These are phyloP conservation scores for Iselma pallidipennis DNA, from an alignment of 2,888 invertebrate genomes.

Conservation along the genomic window DNA sequence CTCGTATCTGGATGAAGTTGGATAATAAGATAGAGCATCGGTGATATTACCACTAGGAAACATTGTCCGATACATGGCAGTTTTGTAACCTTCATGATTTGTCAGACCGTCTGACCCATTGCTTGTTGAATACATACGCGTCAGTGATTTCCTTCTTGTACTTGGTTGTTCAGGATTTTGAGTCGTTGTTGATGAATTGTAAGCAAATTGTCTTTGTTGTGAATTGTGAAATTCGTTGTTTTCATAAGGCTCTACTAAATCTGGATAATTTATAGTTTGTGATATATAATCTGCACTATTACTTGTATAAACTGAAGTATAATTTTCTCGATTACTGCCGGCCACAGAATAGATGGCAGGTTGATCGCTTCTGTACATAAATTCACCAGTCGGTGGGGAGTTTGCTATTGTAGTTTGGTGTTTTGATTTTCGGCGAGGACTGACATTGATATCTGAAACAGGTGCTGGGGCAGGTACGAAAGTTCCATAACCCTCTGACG, in stretches of 20 bases:
- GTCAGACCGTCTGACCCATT: constrained; percentile 60
- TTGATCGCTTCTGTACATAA: constrained; percentile 59
- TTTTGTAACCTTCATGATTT: constrained; percentile 68
- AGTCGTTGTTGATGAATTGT: constrained; percentile 61
- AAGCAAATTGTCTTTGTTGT: constrained; percentile 60
- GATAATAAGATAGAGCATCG: constrained; percentile 81
- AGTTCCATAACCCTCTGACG: constrained; percentile 56
- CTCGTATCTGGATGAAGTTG: constrained; percentile 69
- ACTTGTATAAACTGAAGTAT: constrained; percentile 75
- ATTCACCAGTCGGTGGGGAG: constrained; percentile 48
- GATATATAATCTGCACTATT: constrained; percentile 65
- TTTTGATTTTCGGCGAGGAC: constrained; percentile 57
- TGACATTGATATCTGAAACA: constrained; percentile 57
- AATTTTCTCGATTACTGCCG: constrained; percentile 70
- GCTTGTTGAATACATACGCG: constrained; percentile 63
- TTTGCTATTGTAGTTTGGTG: constrained; percentile 49
- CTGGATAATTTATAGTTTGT: constrained; percentile 69
- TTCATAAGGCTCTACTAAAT: constrained; percentile 66
- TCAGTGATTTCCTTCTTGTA: constrained; percentile 56
- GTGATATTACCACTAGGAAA: constrained; percentile 75
- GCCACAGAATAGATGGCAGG: constrained; percentile 77
- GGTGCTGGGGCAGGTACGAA: constrained; percentile 62
- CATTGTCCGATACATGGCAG: constrained; percentile 66
- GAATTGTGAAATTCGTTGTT: constrained; percentile 56
- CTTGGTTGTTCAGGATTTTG: constrained; percentile 44